Evolutionary conservation across 2,113 vertebrate genomes (phyloP), one percentile per base, ranked within the genome.

Genomic region (Acanthisitta chloris): DNA sequence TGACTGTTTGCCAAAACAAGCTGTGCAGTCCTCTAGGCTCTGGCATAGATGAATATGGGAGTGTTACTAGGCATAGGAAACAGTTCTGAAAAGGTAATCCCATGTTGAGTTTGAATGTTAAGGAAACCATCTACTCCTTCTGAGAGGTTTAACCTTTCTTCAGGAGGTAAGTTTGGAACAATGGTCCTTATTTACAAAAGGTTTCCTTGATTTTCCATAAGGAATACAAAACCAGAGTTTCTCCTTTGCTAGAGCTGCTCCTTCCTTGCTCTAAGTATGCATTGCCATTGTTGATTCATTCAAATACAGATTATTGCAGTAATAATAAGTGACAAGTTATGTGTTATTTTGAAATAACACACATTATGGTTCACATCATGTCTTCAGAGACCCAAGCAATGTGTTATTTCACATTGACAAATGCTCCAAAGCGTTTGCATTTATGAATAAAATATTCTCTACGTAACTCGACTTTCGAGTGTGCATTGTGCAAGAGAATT

Each of bases 321-420:
- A 92, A 94, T 86, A 91, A 65, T 84, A 95, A 94, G 81, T 86
- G 93, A 94, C 86, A 96, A 94, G 76, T 72, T 94, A 40, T 91
- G 94, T 96, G 92, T 94, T 96, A 86, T 94, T 97, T 92, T 94
- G 90, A 93, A 97, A 91, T 95, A 96, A 76, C 78, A 87, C 76
- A 81, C 91, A 92, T 96, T 94, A 89, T 86, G 81, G 95, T 90
- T 96, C 92, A 90, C 86, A 92, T 97, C 76, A 54, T 88, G 64
- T 80, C 96, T 96, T 92, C 61, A 78, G 94, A 96, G 96, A 91
- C 67, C 25, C 29, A 24, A 91, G 71, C 70, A 91, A 77, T 81
- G 84, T 93, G 84, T 92, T 94, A 65, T 83, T 96, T 95, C 85
- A 79, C 55, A 40, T 18, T 82, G 57, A 81, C 71, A 90, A 96